Conservation (phyloP, 2,888 invertebrate species). For the Cryptocephalus moraei region DNA sequence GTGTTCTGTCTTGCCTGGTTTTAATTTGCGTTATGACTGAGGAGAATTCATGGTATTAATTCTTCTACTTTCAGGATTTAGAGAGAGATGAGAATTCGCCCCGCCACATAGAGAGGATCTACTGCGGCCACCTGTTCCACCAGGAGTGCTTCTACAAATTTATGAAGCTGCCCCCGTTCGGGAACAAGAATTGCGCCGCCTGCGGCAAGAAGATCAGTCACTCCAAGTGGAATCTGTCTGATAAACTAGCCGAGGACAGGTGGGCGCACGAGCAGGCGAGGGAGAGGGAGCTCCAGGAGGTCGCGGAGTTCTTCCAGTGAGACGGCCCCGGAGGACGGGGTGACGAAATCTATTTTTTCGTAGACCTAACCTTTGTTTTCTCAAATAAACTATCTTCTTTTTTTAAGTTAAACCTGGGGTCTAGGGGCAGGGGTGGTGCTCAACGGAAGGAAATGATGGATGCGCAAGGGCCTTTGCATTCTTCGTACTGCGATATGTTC, state of each 20-base stretch:
- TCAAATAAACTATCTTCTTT: too few species aligned
- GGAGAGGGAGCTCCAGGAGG: slow-evolving; percentile 62
- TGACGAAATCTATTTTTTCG: too few species aligned
- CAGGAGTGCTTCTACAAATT: slow-evolving; percentile 55
- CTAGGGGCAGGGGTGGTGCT: too few species aligned
- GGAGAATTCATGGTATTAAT: not conserved
- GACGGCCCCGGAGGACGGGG: too few species aligned
- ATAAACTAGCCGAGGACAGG: slow-evolving; percentile 58
- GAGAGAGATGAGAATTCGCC: slow-evolving; percentile 48
- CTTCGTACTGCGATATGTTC: too few species aligned
- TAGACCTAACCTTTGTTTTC: too few species aligned
- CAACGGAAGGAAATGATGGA: too few species aligned
- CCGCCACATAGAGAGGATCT: slow-evolving; percentile 55
- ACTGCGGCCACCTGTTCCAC: slow-evolving; percentile 65
- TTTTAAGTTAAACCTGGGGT: too few species aligned
- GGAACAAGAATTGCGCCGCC: slow-evolving; percentile 55
- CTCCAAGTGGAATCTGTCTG: slow-evolving; percentile 60
- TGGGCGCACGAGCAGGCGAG: slow-evolving; percentile 73
- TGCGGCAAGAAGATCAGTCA: slow-evolving; percentile 59
- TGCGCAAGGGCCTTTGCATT: too few species aligned
- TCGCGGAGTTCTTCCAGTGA: slow-evolving; percentile 57
- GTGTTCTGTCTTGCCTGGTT: too few species aligned
- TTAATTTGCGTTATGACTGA: not conserved
- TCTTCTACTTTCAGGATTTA: slow-evolving; percentile 35
- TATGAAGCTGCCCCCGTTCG: slow-evolving; percentile 65